Evolutionary conservation across 2,888 invertebrate species (phyloP).

Genomic region (Ephialtes manifestator): DNA sequence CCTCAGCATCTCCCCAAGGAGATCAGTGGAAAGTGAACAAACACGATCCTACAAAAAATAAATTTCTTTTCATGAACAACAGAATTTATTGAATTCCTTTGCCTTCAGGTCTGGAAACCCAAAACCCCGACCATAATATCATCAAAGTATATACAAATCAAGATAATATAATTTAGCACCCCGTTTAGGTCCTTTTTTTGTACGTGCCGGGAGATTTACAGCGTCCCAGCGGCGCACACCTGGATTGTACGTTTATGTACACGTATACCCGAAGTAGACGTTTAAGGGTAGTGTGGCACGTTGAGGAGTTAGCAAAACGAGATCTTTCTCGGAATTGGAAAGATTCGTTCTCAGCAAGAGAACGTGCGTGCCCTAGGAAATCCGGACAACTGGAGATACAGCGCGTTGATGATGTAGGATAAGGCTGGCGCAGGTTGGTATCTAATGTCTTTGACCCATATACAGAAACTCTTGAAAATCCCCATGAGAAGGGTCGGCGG

Average conservation of each 20-base stretch:
- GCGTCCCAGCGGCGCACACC: neutral
- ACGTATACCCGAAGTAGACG: neutral
- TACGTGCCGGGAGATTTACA: neutral
- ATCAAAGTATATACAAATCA: neutral
- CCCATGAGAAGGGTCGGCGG: neutral
- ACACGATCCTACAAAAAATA: neutral
- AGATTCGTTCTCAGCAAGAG: neutral
- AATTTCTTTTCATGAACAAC: neutral
- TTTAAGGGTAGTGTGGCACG: neutral
- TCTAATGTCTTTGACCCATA: slow-evolving; percentile 4
- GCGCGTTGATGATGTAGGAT: slow-evolving; percentile 15
- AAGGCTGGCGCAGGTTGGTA: neutral
- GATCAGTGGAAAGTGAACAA: slow-evolving; percentile 6
- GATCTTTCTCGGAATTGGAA: slow-evolving; percentile 10
- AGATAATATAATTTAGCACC: neutral
- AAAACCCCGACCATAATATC: neutral
- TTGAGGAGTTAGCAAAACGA: slow-evolving; percentile 3
- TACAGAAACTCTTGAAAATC: neutral
- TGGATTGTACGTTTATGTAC: neutral
- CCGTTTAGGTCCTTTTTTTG: neutral
- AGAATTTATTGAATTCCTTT: neutral
- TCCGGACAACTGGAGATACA: neutral
- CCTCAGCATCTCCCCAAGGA: neutral
- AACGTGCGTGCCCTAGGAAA: slow-evolving; percentile 36
- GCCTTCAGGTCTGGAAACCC: neutral